Base-by-base conservation (phyloP, 92 coral and sea anemone genomes). In the Paramuricea clavata region DNA sequence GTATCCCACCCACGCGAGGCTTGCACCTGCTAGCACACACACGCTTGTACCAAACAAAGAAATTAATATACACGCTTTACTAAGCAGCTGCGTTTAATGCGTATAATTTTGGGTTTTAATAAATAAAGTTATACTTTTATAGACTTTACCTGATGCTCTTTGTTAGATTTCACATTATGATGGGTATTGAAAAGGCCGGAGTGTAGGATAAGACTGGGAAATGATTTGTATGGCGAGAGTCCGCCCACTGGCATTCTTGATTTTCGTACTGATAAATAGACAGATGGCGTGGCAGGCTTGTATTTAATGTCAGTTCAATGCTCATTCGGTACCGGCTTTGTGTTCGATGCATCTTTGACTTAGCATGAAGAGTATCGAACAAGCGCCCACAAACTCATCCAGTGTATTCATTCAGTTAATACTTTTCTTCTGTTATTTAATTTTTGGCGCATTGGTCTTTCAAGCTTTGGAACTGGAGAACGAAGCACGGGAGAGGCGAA, bases 391-490 rank as follows among this genome's bases (percentile, higher is more conserved):
- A 56, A 86, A 97, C 71, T 91, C 95, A 0, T 88, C 85, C 67
- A 92, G 90, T 69, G 87, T 97, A 0, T 50, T 91, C 19, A 62
- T 91, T 25, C 97, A 93, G 34, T 83, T 94, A 86, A 87, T 92
- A 9, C 31, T 92, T 4, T 97, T 94, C 78, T 90, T 97, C 79
- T 86, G 93, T 33, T 97, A 97, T 59, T 85, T 97, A 25, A 69
- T 94, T 2, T 74, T 97, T 62, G 99, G 99, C 34, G 99, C 99
- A 0, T 81, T 97, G 73, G 89, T 97, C 47, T 97, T 97, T 49
- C 99, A 94, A 89, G 99, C 99, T 3, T 87, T 97, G 30, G 99
- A 97, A 84, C 94, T 95, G 19, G 93, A 88, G 64, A 97, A 97
- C 28, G 99, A 97, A 86, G 88, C 76, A 28, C 78, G 23, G 0